Conservation (phyloP, 2,797 vertebrate genomes). For the Paratrypauchen microcephalus region DNA sequence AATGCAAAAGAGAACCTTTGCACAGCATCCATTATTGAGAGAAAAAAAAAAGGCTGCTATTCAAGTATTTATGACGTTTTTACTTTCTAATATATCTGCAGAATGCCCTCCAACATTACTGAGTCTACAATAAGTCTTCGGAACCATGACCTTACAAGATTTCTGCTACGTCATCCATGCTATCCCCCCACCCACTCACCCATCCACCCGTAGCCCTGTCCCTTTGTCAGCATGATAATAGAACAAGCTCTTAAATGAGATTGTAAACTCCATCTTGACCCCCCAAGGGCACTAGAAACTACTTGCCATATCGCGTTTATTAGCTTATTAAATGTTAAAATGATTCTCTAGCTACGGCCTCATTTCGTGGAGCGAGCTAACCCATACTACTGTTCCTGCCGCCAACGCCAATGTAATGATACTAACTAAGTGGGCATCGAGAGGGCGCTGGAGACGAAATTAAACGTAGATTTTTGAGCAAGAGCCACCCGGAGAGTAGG, state of each 20-base stretch:
- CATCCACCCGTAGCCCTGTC: constrained; percentile 12
- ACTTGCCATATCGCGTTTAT: constrained; percentile 68
- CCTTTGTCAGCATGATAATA: constrained; percentile 57
- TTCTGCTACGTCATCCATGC: constrained; percentile 27
- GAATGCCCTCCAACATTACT: constrained; percentile 14
- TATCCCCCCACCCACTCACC: constrained; percentile 8
- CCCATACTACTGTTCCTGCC: constrained; percentile 53
- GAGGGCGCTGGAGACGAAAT: constrained; percentile 47
- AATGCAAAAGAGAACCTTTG: background rate
- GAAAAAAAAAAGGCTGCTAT: background rate
- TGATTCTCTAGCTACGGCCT: constrained; percentile 50
- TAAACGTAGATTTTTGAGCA: constrained; percentile 47
- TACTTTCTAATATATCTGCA: constrained; percentile 24
- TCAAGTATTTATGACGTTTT: constrained; percentile 18
- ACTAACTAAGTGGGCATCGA: constrained; percentile 48
- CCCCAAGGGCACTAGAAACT: constrained; percentile 59
- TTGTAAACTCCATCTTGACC: constrained; percentile 60
- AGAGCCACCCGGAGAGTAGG: constrained; percentile 51
- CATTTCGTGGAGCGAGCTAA: constrained; percentile 52
- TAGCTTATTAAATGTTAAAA: constrained; percentile 71
- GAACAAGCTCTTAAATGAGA: constrained; percentile 64
- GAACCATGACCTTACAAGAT: constrained; percentile 38
- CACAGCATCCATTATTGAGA: background rate
- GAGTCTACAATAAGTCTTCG: constrained; percentile 29
- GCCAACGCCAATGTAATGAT: constrained; percentile 55